Evolutionary conservation across 2,113 vertebrate genomes (phyloP), one percentile per base, ranked within the genome.

Genomic region (Rhinoptilus africanus): DNA sequence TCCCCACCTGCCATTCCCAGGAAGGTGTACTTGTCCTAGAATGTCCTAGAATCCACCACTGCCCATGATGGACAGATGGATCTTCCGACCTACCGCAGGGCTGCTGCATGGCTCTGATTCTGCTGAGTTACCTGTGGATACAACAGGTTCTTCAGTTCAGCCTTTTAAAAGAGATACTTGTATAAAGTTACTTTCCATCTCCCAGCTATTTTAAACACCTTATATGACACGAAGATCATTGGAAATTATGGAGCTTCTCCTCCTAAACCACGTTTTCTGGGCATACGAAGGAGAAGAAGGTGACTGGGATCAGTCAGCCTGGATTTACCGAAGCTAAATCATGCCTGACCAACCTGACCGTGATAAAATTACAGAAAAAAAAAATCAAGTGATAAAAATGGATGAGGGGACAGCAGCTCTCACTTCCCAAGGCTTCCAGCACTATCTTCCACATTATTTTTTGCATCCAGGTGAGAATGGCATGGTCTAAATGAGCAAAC

Each of bases 321-420:
- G 41, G 60, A 84, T 92, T 82, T 56, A 85, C 69, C 43, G 23
- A 86, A 87, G 69, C 62, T 84, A 91, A 56, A 66, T 78, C 89
- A 79, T n/a, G 89, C 89, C 92, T 93, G 89, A 94, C 81, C 39
- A 56, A 56, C 43, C 53, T 37, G 69, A 54, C 87, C 47, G 26
- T 43, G 39, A 63, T 67, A 66, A 74, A 87, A 72, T 28, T 73
- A 91, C 71, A 72, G 96, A 54, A 96, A 93, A 68, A 85, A 83
- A 76, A 39, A 39, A 48, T 68, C 18, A 67, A 83, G 28, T 22
- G 53, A 69, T 64, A 79, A 76, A 68, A 79, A 4, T 14, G 53
- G 73, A 63, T n/a, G 48, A 92, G 48, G 21, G 57, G 39, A 89
- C 23, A 60, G 77, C 35, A 95, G 56, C 22, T 79, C 14, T 48